Evolutionary conservation across 2,113 vertebrate species (phyloP), one percentile per base, ranked within the genome.

Genomic region (Coryphaenoides rupestris): DNA sequence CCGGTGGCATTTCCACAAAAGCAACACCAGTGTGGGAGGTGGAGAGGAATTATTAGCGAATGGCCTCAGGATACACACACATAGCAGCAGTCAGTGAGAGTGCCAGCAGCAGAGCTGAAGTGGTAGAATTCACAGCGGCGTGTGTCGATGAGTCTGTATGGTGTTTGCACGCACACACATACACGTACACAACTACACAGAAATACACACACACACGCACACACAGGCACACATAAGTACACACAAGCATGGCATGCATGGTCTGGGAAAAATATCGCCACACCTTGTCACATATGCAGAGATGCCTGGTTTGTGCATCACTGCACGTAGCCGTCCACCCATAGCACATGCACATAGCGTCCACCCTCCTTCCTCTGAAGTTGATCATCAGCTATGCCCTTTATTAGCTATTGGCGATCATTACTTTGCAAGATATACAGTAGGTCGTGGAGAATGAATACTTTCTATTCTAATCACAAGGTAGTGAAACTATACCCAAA

Each of bases 11-110:
- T 69, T 68, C 65, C 65, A 58, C 58, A 65, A 60, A 69, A 68
- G 33, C 50, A 46, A 33, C 57, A 54, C 45, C n/a, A 9, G 50
- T 50, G 66, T 65, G 61, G 66, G 72, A 63, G 61, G 58, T 74
- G 46, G 40, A 21, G n/a, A n/a, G 13, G 54, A 60, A 46, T 24
- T 56, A 78, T 81, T 76, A 78, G 65, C 70, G 15, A 40, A 33
- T 17, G 60, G 67, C 65, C 56, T 65, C 72, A 77, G 58, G 40
- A 66, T 71, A 66, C 50, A 19, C 65, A 65, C 59, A 24, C 47
- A 40, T 55, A 49, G 66, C n/a, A n/a, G n/a, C 53, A 65, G 46
- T 45, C 19, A 24, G 46, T 45, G 17, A 23, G 55, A 55, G 33
- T 47, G 57, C 57, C 52, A 19, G 21, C 49, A 55, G 33, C 28